Evolutionary conservation across 2,797 vertebrate species (phyloP).

Genomic region (Rhincodon typus): DNA sequence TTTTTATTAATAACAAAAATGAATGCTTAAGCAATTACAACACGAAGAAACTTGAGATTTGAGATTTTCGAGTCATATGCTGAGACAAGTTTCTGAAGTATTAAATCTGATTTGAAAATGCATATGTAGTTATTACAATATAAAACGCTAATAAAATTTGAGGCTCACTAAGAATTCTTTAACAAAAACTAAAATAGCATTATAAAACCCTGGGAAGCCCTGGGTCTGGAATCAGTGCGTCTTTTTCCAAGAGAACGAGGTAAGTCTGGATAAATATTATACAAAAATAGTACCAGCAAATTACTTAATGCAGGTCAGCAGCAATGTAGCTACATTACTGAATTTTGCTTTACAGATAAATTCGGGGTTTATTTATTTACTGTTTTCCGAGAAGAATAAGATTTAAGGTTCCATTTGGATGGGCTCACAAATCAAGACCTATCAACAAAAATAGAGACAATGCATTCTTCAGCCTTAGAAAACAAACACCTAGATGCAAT

Average conservation of each 20-base stretch:
- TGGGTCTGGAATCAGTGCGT: not conserved
- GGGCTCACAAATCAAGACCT: not conserved
- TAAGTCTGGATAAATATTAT: not conserved
- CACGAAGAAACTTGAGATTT: not conserved
- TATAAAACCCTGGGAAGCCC: not conserved
- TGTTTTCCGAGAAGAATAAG: not conserved
- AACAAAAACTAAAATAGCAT: not conserved
- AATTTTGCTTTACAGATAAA: not conserved
- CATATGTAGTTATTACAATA: not conserved
- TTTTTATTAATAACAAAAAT: not conserved
- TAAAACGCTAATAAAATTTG: not conserved
- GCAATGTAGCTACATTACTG: not conserved
- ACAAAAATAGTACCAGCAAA: not conserved
- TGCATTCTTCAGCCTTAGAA: not conserved
- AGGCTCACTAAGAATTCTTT: not conserved
- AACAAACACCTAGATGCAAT: not conserved
- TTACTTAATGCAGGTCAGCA: not conserved
- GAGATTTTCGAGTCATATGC: not conserved
- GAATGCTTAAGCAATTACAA: not conserved
- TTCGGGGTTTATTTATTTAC: not conserved
- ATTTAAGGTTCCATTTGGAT: not conserved
- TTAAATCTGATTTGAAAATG: not conserved
- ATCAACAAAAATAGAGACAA: not conserved
- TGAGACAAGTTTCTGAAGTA: not conserved
- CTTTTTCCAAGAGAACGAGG: not conserved